Evolutionary conservation across 2,113 vertebrate species (phyloP).

Genomic region (Apaloderma vittatum): DNA sequence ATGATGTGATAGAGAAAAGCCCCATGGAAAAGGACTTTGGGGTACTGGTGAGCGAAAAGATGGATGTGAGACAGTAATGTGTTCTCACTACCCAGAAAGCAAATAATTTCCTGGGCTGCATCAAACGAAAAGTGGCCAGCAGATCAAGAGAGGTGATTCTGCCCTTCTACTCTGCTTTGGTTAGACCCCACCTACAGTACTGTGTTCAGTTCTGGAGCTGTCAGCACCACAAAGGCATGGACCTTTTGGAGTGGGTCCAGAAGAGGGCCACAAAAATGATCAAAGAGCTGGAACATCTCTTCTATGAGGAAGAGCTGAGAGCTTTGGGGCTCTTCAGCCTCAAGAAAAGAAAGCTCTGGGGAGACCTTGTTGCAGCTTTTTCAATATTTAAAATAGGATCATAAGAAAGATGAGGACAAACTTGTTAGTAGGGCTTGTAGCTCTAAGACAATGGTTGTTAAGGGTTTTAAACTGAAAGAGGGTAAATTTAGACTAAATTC

Average conservation of each 20-base stretch:
- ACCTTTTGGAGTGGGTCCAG: neutral
- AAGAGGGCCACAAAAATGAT: neutral
- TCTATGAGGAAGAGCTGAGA: neutral
- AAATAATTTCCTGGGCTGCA: neutral
- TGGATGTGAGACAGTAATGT: neutral
- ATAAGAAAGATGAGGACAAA: neutral
- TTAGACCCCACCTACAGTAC: neutral
- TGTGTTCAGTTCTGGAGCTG: neutral
- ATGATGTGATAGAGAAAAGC: neutral
- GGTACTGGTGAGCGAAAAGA: neutral
- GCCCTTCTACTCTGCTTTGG: neutral
- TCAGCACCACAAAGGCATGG: neutral
- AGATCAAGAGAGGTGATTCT: neutral
- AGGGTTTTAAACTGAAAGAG: neutral
- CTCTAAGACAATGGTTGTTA: fast-evolving
- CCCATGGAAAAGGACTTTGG: no score
- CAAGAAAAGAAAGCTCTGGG: neutral
- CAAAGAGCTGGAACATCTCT: neutral
- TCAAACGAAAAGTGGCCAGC: neutral
- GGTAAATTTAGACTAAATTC: neutral
- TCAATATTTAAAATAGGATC: neutral
- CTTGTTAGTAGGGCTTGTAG: fast-evolving
- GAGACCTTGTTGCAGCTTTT: fast-evolving
- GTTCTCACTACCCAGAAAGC: neutral
- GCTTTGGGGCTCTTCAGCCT: neutral